A percentile compares a stretch with the other conserved stretches of the same genome.
phyloP scores from a whole-genome alignment of 2,113 vertebrate species.

The Alligator sinensis region DNA sequence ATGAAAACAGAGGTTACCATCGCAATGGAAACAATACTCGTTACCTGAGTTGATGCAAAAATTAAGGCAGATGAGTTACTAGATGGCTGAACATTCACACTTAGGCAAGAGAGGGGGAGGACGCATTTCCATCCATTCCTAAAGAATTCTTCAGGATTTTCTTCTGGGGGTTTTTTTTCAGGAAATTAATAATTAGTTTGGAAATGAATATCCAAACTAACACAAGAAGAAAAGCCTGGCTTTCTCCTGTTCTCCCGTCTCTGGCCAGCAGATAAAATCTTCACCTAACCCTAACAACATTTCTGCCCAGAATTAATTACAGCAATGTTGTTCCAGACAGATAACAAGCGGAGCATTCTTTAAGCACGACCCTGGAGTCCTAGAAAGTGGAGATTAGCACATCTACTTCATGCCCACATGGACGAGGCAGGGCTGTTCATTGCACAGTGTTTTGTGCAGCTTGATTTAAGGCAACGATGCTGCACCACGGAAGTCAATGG shows the following conservation, averaged over 20 bases:
- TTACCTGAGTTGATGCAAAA: slow-evolving; percentile 17
- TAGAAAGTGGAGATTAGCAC: not conserved
- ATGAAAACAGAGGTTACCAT: slow-evolving; percentile 52
- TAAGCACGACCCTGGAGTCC: not conserved
- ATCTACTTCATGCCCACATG: accelerated
- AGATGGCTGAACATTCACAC: not conserved
- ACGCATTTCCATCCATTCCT: not conserved
- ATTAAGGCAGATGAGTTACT: not conserved
- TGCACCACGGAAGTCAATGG: not conserved
- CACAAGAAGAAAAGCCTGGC: no score
- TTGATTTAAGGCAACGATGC: not conserved
- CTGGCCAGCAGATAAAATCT: slow-evolving; percentile 8
- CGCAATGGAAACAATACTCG: slow-evolving; percentile 52
- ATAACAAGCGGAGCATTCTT: not conserved
- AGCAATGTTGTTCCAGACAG: not conserved
- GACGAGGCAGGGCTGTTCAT: accelerated
- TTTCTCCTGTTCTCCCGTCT: not conserved
- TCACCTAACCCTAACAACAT: not conserved
- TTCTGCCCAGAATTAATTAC: not conserved
- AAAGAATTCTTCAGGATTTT: not conserved
- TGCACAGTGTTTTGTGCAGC: not conserved
- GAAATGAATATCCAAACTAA: not conserved
- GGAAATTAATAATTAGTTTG: not conserved
- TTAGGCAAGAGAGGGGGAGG: not conserved
- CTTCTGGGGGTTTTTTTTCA: not conserved